Conservation (phyloP, 2,113 vertebrate species). For the Brachionichthys hirsutus region DNA sequence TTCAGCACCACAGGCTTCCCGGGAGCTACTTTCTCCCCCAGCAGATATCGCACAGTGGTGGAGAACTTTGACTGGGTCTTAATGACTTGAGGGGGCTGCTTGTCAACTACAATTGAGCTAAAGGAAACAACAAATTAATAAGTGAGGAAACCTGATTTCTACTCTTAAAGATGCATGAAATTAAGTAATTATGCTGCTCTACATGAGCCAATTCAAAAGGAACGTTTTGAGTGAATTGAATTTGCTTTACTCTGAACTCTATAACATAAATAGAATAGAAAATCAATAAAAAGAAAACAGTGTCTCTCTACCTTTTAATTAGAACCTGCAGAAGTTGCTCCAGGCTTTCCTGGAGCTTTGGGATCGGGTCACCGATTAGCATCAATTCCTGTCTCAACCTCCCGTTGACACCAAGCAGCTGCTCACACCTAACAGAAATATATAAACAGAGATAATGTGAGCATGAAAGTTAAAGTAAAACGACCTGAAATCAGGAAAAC, state of each 20-base stretch:
- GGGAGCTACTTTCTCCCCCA: slow-evolving; percentile 83
- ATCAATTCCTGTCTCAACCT: slow-evolving; percentile 86
- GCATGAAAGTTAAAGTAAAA: neutral
- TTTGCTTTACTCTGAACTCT: neutral
- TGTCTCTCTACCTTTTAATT: slow-evolving; percentile 82
- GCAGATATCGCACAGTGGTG: slow-evolving; percentile 85
- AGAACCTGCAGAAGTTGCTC: slow-evolving; percentile 77
- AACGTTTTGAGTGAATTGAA: neutral
- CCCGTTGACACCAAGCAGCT: slow-evolving; percentile 83
- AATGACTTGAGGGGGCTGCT: slow-evolving; percentile 94
- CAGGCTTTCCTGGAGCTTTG: slow-evolving; percentile 78
- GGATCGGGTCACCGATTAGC: slow-evolving; percentile 70
- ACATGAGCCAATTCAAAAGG: neutral
- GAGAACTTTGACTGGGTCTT: slow-evolving; percentile 98
- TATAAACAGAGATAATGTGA: neutral
- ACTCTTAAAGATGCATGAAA: no score
- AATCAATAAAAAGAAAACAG: neutral
- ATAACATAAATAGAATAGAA: no score
- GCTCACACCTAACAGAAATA: slow-evolving; percentile 81
- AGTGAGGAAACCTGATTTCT: neutral
- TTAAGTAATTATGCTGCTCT: no score
- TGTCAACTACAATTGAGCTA: slow-evolving; percentile 92
- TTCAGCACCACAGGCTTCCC: slow-evolving; percentile 84
- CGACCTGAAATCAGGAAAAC: neutral
- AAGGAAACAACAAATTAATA: slow-evolving; percentile 4